Percentiles rank a stretch among this genome's conserved stretches.
Conservation (phyloP, 2,888 invertebrate species). For the Augochlorella aurata region DNA sequence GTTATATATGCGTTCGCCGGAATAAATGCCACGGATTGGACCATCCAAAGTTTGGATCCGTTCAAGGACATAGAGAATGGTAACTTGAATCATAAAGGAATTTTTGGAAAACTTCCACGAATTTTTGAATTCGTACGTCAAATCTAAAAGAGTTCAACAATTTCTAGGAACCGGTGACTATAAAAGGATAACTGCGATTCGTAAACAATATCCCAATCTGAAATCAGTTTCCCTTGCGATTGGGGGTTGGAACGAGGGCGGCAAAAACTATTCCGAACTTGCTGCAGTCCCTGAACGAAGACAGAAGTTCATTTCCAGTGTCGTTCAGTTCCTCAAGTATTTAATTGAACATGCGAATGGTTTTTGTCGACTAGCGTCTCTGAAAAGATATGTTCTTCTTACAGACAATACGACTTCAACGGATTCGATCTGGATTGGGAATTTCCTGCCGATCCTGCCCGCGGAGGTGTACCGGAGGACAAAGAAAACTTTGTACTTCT, state of each 20-base stretch:
- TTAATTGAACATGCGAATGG: slow-evolving; percentile 13
- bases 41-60: slow-evolving; percentile 89
- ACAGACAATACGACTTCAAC: slow-evolving; percentile 88
- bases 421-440: slow-evolving; percentile 94
- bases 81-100: slow-evolving; percentile 81
- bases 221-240: slow-evolving; percentile 88
- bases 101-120: neutral
- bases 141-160: neutral
- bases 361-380: neutral
- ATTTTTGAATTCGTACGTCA: no score
- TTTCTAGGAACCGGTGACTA: slow-evolving; percentile 82
- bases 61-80: slow-evolving; percentile 91
- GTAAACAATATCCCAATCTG: slow-evolving; percentile 87
- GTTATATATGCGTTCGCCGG: slow-evolving; percentile 92
- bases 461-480: slow-evolving; percentile 89
- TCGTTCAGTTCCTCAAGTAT: slow-evolving; percentile 87
- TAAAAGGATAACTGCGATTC: slow-evolving; percentile 87
- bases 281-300: slow-evolving; percentile 86
- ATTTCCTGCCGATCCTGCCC: slow-evolving; percentile 86
- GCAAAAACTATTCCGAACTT: slow-evolving; percentile 87
- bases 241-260: slow-evolving; percentile 96
- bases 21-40: slow-evolving; percentile 86
- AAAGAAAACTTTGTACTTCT: slow-evolving; percentile 89
- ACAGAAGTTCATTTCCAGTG: slow-evolving; percentile 87
- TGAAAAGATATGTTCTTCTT: slow-evolving; percentile 2